phyloP scores from a whole-genome alignment of 2,888 invertebrate species.

The Drosophila falleni region DNA sequence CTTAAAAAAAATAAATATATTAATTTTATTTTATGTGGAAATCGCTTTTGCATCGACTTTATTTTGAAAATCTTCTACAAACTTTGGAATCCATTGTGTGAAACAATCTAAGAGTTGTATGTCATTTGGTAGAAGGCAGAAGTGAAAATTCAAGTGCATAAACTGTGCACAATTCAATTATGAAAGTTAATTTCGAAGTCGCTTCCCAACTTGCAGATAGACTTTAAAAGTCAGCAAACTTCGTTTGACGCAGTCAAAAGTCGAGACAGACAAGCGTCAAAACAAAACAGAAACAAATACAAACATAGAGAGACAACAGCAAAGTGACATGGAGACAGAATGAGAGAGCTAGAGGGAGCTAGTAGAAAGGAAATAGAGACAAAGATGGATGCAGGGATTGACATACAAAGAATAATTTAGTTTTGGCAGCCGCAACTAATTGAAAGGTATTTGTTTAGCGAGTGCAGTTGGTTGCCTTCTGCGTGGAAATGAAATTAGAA shows the following conservation, averaged over 20 bases:
- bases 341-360: background rate
- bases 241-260: constrained; percentile 52
- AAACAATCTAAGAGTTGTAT: constrained; percentile 46
- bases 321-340: background rate
- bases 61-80: constrained; percentile 1
- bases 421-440: constrained; percentile 72
- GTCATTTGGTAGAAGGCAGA: constrained; percentile 25
- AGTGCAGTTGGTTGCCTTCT: constrained; percentile 53
- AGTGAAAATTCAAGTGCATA: constrained; percentile 55
- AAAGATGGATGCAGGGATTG: constrained; percentile 47
- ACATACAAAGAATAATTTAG: constrained; percentile 68
- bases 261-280: constrained; percentile 52
- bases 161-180: constrained; percentile 63
- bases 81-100: constrained; percentile 25
- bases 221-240: constrained; percentile 60
- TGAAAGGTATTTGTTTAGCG: constrained; percentile 76
- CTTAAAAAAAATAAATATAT: background rate
- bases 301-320: background rate
- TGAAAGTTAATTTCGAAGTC: constrained; percentile 58
- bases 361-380: constrained; percentile 1
- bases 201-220: constrained; percentile 46
- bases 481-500: constrained; percentile 59
- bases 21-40: background rate
- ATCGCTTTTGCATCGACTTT: background rate
- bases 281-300: constrained; percentile 28